A percentile compares a stretch with the other conserved stretches of the same genome.
Evolutionary conservation across 2,888 invertebrate genomes (phyloP).

Genomic region (Megalurothrips usitatus): DNA sequence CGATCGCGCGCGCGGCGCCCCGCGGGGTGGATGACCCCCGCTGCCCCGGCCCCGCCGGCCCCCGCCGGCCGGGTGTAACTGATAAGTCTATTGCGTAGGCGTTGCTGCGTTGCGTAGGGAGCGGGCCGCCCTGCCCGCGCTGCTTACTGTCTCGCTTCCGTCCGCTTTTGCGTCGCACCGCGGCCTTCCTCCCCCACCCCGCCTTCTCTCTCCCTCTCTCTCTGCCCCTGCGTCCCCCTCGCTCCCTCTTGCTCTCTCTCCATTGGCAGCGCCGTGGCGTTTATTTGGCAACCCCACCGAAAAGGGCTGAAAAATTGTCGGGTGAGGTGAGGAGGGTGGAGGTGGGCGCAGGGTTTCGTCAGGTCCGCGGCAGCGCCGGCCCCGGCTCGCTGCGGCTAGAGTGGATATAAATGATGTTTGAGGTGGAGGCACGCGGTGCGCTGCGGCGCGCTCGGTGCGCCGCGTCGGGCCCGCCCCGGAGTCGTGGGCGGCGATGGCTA

Average conservation of each 20-base stretch:
- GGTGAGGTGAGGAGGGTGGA: not conserved
- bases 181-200: too few species aligned
- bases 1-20: too few species aligned
- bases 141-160: not conserved
- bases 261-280: not conserved
- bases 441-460: too few species aligned
- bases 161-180: not conserved
- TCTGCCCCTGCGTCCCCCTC: too few species aligned
- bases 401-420: not conserved
- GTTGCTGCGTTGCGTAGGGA: not conserved
- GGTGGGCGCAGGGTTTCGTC: not conserved
- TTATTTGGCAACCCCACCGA: not conserved
- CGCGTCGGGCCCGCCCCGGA: too few species aligned
- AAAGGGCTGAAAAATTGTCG: conserved; percentile 4
- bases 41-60: too few species aligned
- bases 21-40: too few species aligned
- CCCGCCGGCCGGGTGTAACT: not conserved
- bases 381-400: not conserved
- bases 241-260: too few species aligned
- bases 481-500: conserved; percentile 4
- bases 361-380: not conserved
- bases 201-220: too few species aligned
- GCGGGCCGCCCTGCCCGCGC: not conserved
- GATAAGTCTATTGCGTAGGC: not conserved
- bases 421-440: not conserved